Evolutionary conservation across 1,140 invertebrate genomes (phyloP).

Genomic region (Ruditapes philippinarum): DNA sequence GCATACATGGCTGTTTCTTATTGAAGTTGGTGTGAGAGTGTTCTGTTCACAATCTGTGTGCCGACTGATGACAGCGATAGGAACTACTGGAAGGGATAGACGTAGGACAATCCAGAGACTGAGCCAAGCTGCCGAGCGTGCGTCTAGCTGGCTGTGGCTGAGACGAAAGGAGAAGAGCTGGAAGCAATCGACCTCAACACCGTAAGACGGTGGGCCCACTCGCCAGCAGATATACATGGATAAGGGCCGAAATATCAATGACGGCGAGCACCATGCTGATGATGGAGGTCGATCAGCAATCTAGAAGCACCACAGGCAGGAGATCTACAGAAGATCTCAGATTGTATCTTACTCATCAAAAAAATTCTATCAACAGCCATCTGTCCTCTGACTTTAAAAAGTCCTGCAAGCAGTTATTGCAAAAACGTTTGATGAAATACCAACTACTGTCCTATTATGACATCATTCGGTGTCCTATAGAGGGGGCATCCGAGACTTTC

Average conservation of each 20-base stretch:
- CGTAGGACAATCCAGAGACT: conserved; percentile 17
- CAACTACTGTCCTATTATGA: too few species aligned
- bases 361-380: too few species aligned
- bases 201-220: background rate
- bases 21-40: conserved; percentile 53
- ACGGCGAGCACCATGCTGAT: background rate
- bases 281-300: conserved; percentile 7
- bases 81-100: conserved; percentile 18
- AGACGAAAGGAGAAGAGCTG: too few species aligned
- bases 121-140: too few species aligned
- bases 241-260: conserved; percentile 26
- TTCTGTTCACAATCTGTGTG: conserved; percentile 23
- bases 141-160: conserved; percentile 25
- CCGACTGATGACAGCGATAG: conserved; percentile 1
- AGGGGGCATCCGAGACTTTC: too few species aligned
- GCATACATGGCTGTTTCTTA: conserved; percentile 44
- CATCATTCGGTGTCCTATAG: too few species aligned
- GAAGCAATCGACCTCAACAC: conserved; percentile 10
- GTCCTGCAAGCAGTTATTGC: too few species aligned
- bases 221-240: background rate
- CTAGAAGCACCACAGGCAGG: background rate
- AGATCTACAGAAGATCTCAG: too few species aligned
- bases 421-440: too few species aligned
- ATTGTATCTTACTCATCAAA: too few species aligned
- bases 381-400: too few species aligned